A percentile compares a stretch with the other conserved stretches of the same genome.
phyloP scores from a whole-genome alignment of 1,140 invertebrate species.

The Pollicipes pollicipes region DNA sequence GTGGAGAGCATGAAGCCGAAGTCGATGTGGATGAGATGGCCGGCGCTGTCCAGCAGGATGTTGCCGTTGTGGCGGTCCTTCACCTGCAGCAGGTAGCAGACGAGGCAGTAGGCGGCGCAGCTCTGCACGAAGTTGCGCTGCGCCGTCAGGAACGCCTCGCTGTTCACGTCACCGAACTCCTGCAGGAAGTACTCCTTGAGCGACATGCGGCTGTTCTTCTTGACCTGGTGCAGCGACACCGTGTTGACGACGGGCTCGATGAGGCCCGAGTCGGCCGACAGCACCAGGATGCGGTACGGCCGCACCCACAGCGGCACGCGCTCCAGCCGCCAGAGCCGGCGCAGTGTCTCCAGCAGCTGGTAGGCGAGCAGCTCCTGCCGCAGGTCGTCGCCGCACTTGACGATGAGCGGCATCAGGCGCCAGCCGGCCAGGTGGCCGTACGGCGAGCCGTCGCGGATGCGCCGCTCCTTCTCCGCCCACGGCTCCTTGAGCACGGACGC shows the following conservation, averaged over 20 bases:
- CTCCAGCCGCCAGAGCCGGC: slow-evolving; percentile 83
- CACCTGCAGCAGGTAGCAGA: slow-evolving; percentile 84
- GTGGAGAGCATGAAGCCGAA: slow-evolving; percentile 97
- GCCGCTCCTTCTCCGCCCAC: slow-evolving; percentile 36
- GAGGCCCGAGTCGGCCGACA: slow-evolving; percentile 78
- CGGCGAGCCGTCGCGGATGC: slow-evolving; percentile 79
- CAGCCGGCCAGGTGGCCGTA: slow-evolving; percentile 85
- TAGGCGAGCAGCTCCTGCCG: slow-evolving; percentile 91
- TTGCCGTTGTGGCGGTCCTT: slow-evolving; percentile 85
- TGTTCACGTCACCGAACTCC: slow-evolving; percentile 71
- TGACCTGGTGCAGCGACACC: slow-evolving; percentile 94
- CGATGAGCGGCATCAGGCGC: slow-evolving; percentile 82
- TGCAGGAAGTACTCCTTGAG: slow-evolving; percentile 81
- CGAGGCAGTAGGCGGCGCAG: slow-evolving; percentile 91
- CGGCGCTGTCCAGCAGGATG: slow-evolving; percentile 85
- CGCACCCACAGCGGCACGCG: slow-evolving; percentile 74
- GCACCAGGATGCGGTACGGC: slow-evolving; percentile 77
- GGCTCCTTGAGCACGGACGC: slow-evolving; percentile 50
- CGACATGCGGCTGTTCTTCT: slow-evolving; percentile 81
- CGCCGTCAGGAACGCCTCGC: slow-evolving; percentile 75
- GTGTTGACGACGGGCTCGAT: slow-evolving; percentile 93
- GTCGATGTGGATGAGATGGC: slow-evolving; percentile 98
- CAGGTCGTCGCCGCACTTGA: slow-evolving; percentile 96
- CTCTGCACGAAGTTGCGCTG: slow-evolving; percentile 95
- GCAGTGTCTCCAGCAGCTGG: slow-evolving; percentile 74